phyloP scores from a whole-genome alignment of 2,113 vertebrate genomes.

The Albula glossodonta region DNA sequence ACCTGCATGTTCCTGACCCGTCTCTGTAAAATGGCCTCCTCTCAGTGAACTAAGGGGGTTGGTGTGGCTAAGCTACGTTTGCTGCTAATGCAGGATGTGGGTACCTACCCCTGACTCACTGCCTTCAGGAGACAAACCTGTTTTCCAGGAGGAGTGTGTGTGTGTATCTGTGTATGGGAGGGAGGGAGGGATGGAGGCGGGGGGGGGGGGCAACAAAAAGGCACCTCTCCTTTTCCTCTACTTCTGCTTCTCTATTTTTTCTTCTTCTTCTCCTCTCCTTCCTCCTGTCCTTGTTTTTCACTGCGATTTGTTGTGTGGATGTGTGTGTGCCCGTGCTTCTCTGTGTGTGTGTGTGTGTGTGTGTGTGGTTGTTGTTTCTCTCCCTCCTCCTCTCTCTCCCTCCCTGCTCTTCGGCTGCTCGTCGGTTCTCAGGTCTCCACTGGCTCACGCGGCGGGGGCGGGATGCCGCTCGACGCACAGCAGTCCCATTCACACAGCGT shows the following conservation, averaged over 20 bases:
- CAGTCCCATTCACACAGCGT: conserved; percentile 97
- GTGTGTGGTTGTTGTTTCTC: conserved; percentile 16
- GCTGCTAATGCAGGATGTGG: not conserved
- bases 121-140: conserved; percentile 10
- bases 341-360: conserved; percentile 19
- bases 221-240: conserved; percentile 33
- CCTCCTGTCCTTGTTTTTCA: conserved; percentile 35
- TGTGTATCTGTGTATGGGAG: too few species aligned
- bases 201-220: not conserved
- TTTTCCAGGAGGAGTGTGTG: not conserved
- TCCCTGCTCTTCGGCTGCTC: conserved; percentile 75
- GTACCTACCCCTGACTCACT: not conserved
- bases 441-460: conserved; percentile 87
- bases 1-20: not conserved
- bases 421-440: conserved; percentile 91
- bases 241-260: conserved; percentile 25
- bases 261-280: conserved; percentile 1
- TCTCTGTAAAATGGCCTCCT: not conserved
- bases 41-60: not conserved
- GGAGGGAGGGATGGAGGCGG: not conserved
- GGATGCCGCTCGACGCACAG: conserved; percentile 99
- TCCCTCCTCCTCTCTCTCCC: conserved; percentile 54
- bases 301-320: conserved; percentile 25
- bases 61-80: not conserved
- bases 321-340: conserved; percentile 30